Base-by-base conservation (phyloP, 2,113 vertebrate genomes). In the Galemys pyrenaicus region DNA sequence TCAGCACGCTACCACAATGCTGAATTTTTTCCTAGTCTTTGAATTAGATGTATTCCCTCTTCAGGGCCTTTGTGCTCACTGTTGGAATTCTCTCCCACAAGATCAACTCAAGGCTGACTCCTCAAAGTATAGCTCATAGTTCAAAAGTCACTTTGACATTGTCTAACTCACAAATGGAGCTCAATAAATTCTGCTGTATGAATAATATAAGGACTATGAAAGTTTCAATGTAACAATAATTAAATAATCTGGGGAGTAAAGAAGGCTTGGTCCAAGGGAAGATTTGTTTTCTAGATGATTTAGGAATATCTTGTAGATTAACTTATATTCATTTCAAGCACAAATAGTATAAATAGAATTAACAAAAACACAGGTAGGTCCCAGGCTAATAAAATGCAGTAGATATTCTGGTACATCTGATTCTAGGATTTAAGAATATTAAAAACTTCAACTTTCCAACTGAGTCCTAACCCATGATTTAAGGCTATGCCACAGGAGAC, bases 61-160 rank as follows among this genome's bases (percentile, higher is more conserved):
- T 70, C 24, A 49, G 20, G 22, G 17, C 0, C 32, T 81, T 46
- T 77, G 62, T 41, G 28, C 9, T 51, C 58, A 87, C 9, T 74
- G 17, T 32, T 58, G 30, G 19, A 95, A 86, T 12, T 67, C 35
- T 41, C 35, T 81, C 13, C n/a, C 41, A 49, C 5, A 17, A 82
- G 28, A 65, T 58, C 28, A 51, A 39, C 64, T 70, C 35, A 64
- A 85, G 26, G 22, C 2, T 74, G 35, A 85, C 1, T 89, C 75
- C 39, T 44, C 41, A 91, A 35, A 49, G 6, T 68, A n/a, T 17
- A 82, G 37, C 11, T 73, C 60, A 85, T 19, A 85, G 30, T 58
- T 85, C 49, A 85, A 64, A 93, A 65, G 30, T 37, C 49, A 85
- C 41, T 80, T 92, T 89, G 28, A 70, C 75, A 64, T 22, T 46